Conservation (phyloP, 2,797 vertebrate species). For the Enteromius radiatus region DNA sequence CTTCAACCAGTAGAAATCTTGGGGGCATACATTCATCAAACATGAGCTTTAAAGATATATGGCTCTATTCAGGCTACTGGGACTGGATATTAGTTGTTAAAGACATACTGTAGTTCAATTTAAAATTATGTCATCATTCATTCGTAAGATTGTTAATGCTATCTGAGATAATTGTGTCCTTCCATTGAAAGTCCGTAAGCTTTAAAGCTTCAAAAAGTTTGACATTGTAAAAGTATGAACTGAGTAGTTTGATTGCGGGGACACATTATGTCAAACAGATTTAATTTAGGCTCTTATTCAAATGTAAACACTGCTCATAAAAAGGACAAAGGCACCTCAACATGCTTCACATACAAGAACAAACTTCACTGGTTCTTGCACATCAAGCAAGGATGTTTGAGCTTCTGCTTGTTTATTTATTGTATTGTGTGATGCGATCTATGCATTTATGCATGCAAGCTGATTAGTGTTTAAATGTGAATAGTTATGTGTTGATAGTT, state of each 20-base stretch:
- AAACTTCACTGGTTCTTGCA: background rate
- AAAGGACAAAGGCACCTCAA: background rate
- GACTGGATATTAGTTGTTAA: background rate
- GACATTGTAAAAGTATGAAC: background rate
- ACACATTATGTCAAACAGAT: background rate
- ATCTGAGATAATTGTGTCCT: background rate
- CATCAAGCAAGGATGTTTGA: background rate
- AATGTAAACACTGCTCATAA: conserved; percentile 3
- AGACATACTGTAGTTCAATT: background rate
- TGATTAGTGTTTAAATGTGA: background rate
- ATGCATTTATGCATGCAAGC: background rate
- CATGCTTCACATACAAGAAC: background rate
- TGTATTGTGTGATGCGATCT: background rate
- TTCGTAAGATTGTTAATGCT: background rate
- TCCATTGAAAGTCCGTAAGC: background rate
- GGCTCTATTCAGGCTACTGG: background rate
- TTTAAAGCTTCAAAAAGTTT: background rate
- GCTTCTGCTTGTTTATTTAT: background rate
- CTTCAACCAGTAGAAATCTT: background rate
- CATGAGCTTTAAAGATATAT: conserved; percentile 16
- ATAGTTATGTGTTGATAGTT: background rate
- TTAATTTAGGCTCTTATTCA: background rate
- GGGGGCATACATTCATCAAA: conserved; percentile 9
- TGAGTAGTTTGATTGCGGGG: background rate
- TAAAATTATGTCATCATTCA: background rate